Evolutionary conservation across 2,113 vertebrate species (phyloP).

Genomic region (Brienomyrus longianalis): DNA sequence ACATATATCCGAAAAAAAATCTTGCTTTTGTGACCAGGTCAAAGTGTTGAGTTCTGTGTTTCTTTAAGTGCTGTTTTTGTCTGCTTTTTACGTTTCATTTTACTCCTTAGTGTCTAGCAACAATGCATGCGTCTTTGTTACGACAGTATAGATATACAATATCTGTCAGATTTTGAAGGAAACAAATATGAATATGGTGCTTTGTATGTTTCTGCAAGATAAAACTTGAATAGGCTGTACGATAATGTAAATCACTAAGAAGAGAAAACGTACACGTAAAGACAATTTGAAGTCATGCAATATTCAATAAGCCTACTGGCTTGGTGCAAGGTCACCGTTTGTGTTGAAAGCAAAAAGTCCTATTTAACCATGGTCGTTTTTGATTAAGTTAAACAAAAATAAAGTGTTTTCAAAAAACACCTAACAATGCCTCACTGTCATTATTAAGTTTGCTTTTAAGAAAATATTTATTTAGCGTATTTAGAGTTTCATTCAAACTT

Average conservation of each 20-base stretch:
- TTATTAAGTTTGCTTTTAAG: neutral
- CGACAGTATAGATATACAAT: slow-evolving; percentile 42
- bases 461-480: neutral
- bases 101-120: slow-evolving; percentile 45
- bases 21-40: slow-evolving; percentile 44
- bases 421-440: slow-evolving; percentile 9
- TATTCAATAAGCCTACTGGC: slow-evolving; percentile 46
- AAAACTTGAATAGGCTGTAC: slow-evolving; percentile 45
- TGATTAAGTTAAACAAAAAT: slow-evolving; percentile 46
- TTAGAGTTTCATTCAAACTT: neutral
- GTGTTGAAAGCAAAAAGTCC: slow-evolving; percentile 31
- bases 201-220: slow-evolving; percentile 56
- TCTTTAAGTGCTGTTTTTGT: slow-evolving; percentile 43
- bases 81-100: slow-evolving; percentile 23
- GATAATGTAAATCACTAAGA: slow-evolving; percentile 38
- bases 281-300: neutral
- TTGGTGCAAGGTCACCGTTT: slow-evolving; percentile 21
- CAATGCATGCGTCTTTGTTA: slow-evolving; percentile 61
- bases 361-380: slow-evolving; percentile 53
- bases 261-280: slow-evolving; percentile 16
- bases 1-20: slow-evolving; percentile 2
- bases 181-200: slow-evolving; percentile 51
- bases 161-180: slow-evolving; percentile 35
- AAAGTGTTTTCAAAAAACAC: slow-evolving; percentile 62
- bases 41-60: slow-evolving; percentile 39